A percentile compares a stretch with the other conserved stretches of the same genome.
Conservation (phyloP, 2,113 vertebrate species). For the Stercorarius parasiticus region DNA sequence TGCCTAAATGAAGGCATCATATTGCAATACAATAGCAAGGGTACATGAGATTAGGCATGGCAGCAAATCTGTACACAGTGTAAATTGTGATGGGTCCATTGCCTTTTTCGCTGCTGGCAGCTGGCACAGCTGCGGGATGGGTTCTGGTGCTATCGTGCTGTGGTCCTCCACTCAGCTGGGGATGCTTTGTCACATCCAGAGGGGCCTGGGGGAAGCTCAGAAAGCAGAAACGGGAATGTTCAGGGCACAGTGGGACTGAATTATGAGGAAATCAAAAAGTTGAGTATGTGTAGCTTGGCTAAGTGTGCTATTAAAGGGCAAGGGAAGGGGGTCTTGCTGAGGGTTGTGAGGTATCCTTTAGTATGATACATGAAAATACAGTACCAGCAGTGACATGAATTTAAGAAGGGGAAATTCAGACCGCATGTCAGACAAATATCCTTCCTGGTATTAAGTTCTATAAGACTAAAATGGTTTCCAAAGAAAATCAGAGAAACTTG, state of each 20-base stretch:
- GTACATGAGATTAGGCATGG: rapidly evolving
- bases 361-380: not conserved
- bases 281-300: not conserved
- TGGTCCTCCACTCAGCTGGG: not conserved
- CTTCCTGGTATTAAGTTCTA: not conserved
- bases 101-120: not conserved
- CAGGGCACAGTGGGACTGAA: not conserved
- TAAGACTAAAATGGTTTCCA: not conserved
- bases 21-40: not conserved
- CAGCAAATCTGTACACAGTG: not conserved
- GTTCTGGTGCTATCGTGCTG: not conserved
- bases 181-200: not conserved
- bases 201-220: not conserved
- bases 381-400: not conserved
- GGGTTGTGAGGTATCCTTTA: not conserved
- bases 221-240: not conserved
- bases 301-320: not conserved
- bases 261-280: not conserved
- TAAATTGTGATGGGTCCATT: not conserved
- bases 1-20: not conserved
- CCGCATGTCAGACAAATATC: not conserved
- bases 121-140: not conserved
- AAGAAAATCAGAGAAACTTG: not conserved
- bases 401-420: not conserved
- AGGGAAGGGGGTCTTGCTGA: not conserved